Conservation (phyloP, 1,140 invertebrate species). For the Eumaeus atala region DNA sequence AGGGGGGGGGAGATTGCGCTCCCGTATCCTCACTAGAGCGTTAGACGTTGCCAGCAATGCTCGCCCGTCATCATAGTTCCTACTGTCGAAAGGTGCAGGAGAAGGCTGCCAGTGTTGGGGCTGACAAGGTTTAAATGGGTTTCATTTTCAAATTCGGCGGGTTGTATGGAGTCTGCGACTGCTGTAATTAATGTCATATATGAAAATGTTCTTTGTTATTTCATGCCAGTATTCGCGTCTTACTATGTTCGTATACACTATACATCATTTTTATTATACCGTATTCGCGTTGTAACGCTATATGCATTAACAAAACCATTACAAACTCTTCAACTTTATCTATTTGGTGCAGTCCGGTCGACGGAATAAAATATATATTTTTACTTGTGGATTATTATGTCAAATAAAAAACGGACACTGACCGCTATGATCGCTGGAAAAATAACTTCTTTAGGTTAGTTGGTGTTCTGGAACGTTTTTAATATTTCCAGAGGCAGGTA, state of each 20-base stretch:
- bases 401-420: too few relatives aligned
- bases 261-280: neutral
- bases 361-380: too few relatives aligned
- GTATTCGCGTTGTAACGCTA: neutral
- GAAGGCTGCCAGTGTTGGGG: conserved; percentile 35
- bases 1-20: conserved; percentile 1
- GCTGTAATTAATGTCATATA: neutral
- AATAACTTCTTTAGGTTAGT: too few relatives aligned
- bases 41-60: conserved; percentile 19
- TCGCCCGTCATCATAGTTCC: conserved; percentile 39
- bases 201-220: neutral
- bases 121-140: neutral
- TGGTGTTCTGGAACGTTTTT: neutral
- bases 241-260: neutral
- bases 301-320: too few relatives aligned
- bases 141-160: neutral
- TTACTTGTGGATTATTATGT: too few relatives aligned
- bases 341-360: too few relatives aligned
- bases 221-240: neutral
- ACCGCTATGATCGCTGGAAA: too few relatives aligned
- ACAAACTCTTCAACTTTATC: too few relatives aligned
- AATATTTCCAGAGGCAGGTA: conserved; percentile 43
- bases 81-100: conserved; percentile 41
- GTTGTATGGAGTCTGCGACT: neutral
- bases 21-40: neutral